Evolutionary conservation across 1,140 invertebrate species (phyloP).

Genomic region (Papilio aristodemus): DNA sequence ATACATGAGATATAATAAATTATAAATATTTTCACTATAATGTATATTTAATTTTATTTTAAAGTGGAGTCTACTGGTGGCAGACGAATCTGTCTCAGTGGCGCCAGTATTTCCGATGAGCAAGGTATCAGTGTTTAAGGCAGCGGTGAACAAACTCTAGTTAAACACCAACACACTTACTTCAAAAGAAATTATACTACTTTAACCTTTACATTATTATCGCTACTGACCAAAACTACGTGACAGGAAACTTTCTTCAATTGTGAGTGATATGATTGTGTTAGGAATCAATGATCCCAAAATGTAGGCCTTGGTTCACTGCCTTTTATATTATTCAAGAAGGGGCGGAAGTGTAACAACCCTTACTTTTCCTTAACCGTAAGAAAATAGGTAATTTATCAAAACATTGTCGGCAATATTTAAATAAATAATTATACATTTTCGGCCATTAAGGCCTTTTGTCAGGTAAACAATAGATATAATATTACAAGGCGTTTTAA

Average conservation of each 20-base stretch:
- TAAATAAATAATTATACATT: constrained; percentile 29
- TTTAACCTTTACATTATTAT: too few species aligned
- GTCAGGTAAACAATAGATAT: constrained; percentile 43
- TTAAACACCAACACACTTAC: too few species aligned
- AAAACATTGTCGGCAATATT: constrained; percentile 14
- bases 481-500: constrained; percentile 73
- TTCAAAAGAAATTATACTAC: too few species aligned
- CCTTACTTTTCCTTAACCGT: constrained; percentile 39
- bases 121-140: too few species aligned
- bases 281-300: too few species aligned
- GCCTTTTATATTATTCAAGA: background rate
- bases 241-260: too few species aligned
- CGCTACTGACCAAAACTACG: too few species aligned
- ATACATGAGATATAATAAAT: constrained; percentile 60
- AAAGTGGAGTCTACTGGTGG: background rate
- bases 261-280: too few species aligned
- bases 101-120: too few species aligned
- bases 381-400: constrained; percentile 27
- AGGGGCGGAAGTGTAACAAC: background rate
- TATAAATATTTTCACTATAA: constrained; percentile 46
- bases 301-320: too few species aligned
- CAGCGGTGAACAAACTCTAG: too few species aligned
- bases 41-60: background rate
- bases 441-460: constrained; percentile 46
- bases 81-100: background rate